phyloP scores from a whole-genome alignment of 2,888 invertebrate species.

The Polydrusus cervinus region DNA sequence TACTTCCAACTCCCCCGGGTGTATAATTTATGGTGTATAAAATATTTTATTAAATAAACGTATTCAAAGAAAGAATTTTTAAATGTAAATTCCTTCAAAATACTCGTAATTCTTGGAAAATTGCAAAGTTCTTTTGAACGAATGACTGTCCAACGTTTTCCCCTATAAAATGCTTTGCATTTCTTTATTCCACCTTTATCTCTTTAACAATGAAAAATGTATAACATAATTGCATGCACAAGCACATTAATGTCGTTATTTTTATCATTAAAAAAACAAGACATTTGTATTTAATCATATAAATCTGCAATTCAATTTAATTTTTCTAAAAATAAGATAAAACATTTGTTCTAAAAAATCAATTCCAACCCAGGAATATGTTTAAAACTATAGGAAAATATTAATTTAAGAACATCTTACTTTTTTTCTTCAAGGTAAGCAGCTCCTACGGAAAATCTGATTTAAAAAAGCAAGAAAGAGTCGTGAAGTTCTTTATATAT shows the following conservation, averaged over 20 bases:
- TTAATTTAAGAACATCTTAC: too few species aligned
- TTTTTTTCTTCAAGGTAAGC: too few species aligned
- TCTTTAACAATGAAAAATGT: conserved; percentile 23
- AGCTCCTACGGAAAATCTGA: too few species aligned
- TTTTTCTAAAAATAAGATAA: too few species aligned
- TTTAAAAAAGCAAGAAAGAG: too few species aligned
- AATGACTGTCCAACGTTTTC: conserved; percentile 34
- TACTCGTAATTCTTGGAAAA: conserved; percentile 41
- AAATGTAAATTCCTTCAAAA: conserved; percentile 45
- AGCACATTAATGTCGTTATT: conserved; percentile 3
- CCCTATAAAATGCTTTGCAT: conserved; percentile 46
- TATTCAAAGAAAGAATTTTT: conserved; percentile 41
- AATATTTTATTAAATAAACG: conserved; percentile 28
- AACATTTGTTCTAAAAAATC: too few species aligned
- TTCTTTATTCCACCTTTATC: conserved; percentile 35
- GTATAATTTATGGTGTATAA: neutral
- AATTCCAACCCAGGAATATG: too few species aligned
- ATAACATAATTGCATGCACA: conserved; percentile 24
- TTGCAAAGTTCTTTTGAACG: conserved; percentile 44
- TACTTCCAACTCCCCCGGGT: neutral
- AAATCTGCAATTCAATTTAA: too few species aligned
- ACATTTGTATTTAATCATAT: too few species aligned
- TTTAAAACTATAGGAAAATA: too few species aligned
- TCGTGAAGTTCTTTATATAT: too few species aligned
- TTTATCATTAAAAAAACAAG: too few species aligned